Conservation (phyloP, 2,113 vertebrate species). For the Alouatta palliata region DNA sequence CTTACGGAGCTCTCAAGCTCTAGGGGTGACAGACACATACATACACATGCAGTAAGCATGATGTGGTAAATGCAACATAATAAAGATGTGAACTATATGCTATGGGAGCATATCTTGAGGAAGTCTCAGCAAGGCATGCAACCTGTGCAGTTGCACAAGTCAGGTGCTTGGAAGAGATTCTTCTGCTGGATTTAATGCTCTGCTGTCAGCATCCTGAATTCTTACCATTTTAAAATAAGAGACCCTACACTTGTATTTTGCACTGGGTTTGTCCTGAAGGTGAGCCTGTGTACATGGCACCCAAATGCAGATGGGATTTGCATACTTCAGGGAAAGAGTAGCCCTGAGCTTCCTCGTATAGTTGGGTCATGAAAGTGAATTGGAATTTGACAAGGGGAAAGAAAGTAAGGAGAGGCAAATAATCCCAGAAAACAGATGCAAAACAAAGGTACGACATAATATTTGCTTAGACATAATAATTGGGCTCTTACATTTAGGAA, state of each 20-base stretch:
- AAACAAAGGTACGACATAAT: not conserved
- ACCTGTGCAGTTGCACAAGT: not conserved
- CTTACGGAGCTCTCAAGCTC: not conserved
- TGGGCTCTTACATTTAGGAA: not conserved
- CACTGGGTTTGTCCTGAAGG: not conserved
- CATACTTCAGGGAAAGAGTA: not conserved
- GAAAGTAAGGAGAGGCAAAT: not conserved
- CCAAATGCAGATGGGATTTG: not conserved
- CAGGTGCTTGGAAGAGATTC: not conserved
- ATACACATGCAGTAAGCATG: not conserved
- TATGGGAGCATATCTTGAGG: not conserved
- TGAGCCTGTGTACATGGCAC: not conserved
- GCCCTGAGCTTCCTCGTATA: not conserved
- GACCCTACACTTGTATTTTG: not conserved
- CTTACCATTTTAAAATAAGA: not conserved
- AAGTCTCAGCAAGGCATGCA: not conserved
- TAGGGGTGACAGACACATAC: not conserved
- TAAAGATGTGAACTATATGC: not conserved
- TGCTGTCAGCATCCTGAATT: not conserved
- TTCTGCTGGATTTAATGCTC: not conserved
- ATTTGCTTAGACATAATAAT: not conserved
- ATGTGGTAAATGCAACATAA: not conserved
- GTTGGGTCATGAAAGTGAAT: not conserved
- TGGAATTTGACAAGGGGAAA: not conserved
- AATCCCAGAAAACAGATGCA: not conserved